Evolutionary conservation across 1,140 invertebrate genomes (phyloP), one percentile per base, ranked within the genome.

Genomic region (Maconellicoccus hirsutus): DNA sequence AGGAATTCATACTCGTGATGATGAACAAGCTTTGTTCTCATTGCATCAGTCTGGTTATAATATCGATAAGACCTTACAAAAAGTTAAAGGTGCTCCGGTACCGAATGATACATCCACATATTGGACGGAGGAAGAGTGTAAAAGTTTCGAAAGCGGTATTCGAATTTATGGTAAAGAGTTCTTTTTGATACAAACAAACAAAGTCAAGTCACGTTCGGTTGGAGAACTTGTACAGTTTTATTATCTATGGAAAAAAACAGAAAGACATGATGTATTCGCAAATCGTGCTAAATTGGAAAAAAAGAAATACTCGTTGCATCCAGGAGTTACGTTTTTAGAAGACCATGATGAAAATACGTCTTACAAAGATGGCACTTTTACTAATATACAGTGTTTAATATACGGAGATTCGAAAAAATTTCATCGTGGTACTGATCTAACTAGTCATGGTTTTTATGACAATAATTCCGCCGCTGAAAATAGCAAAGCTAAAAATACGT

Each of bases 171-270:
- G 95, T 52, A 98, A 98, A 82, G 93, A 98, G 81, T 98, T 98
- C 80, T 91, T 94, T 80, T 82, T 89, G 73, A 98, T 98, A 77
- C 91, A 96, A 75, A 90, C 94, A 77, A 90, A 95, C 79, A 96
- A 95, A 84, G 93, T 95, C 21, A 84, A 90, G 77, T 97, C 94
- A 69, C 82, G 95, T 77, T 93, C 94, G n/a, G 94, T 98, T 25
- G 92, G 93, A 26, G 96, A 98, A 81, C 81, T 98, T 63, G 94
- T 98, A 39, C 93, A 98, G 78, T 98, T 98, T 83, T 98, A 98
- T 82, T 98, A 98, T 78, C 84, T 98, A 29, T 98, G 96, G 96
- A 98, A 98, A 80, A 98, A 98, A 82, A 98, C 96, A 66, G 95
- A 98, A 79, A 83, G 96, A 52, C 94, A 98, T 80, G 96, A 98